These are phyloP conservation scores for Melipona beecheii DNA, from an alignment of 2,888 invertebrate genomes.

Conservation along the genomic window DNA sequence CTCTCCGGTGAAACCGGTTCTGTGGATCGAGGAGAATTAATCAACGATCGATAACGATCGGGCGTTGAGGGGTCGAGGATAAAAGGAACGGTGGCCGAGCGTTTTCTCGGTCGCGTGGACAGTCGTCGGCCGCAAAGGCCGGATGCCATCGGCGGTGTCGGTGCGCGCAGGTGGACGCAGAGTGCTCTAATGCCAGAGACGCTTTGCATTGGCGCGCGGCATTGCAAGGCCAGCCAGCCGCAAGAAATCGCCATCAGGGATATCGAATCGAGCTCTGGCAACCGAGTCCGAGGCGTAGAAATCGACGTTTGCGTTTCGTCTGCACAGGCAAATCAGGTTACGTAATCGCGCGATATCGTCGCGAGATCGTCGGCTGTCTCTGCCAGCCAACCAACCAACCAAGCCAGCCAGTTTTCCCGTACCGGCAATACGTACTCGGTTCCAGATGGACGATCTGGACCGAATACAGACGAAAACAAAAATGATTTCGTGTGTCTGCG, in stretches of 20 bases:
- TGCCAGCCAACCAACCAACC: background rate
- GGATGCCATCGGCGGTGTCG: constrained; percentile 47
- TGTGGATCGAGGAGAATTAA: background rate
- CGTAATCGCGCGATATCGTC: constrained; percentile 49
- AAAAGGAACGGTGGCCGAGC: constrained; percentile 3
- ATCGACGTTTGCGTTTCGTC: constrained; percentile 51
- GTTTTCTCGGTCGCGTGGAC: constrained; percentile 34
- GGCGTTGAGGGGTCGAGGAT: background rate
- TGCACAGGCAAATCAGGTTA: constrained; percentile 45
- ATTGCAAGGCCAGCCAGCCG: constrained; percentile 69
- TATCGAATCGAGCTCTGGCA: constrained; percentile 35
- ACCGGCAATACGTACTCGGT: background rate
- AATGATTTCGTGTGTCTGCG: too few relatives aligned
- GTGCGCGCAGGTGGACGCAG: constrained; percentile 40
- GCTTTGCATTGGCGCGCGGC: constrained; percentile 61
- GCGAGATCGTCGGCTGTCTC: constrained; percentile 5
- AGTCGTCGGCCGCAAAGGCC: constrained; percentile 37
- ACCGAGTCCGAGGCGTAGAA: constrained; percentile 30
- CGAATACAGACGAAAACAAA: background rate
- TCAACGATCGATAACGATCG: background rate
- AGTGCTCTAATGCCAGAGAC: constrained; percentile 59
- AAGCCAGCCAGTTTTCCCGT: constrained; percentile 3
- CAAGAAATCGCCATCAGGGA: constrained; percentile 59
- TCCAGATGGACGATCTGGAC: background rate
- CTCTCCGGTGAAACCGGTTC: background rate